A percentile compares a stretch with the other conserved stretches of the same genome.
phyloP scores from a whole-genome alignment of 2,113 vertebrate species.

The Sinocyclocheilus anophthalmus region DNA sequence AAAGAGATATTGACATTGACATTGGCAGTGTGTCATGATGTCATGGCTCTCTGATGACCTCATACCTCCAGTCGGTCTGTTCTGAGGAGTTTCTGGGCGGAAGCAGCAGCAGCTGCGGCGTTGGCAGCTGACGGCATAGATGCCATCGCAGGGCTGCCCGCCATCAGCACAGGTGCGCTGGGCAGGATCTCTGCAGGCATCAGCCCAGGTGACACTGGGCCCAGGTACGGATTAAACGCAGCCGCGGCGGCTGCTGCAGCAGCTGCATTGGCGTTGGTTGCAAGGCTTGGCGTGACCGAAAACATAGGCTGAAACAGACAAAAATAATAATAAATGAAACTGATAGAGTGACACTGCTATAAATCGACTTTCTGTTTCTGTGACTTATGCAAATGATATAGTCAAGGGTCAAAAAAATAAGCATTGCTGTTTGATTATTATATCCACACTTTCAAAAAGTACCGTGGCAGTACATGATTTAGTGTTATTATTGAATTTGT shows the following conservation, averaged over 20 bases:
- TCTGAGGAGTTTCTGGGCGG: slow-evolving; percentile 95
- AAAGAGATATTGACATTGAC: neutral
- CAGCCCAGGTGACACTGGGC: slow-evolving; percentile 93
- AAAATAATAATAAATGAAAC: slow-evolving; percentile 38
- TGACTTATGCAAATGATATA: neutral
- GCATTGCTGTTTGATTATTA: neutral
- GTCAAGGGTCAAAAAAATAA: neutral
- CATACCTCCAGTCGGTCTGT: slow-evolving; percentile 97
- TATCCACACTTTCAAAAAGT: neutral
- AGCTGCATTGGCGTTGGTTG: slow-evolving; percentile 78
- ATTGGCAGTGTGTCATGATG: neutral
- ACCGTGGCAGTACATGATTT: neutral
- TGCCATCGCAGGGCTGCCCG: slow-evolving; percentile 84
- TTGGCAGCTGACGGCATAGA: slow-evolving; percentile 85
- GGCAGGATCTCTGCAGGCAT: slow-evolving; percentile 91
- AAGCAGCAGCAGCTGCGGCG: slow-evolving; percentile 86
- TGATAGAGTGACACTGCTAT: too few relatives aligned
- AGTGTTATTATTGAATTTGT: neutral
- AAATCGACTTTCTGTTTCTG: neutral
- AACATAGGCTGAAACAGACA: slow-evolving; percentile 87
- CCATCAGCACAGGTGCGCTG: slow-evolving; percentile 87
- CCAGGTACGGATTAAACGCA: slow-evolving; percentile 97
- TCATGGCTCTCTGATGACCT: slow-evolving; percentile 16
- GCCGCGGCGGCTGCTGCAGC: slow-evolving; percentile 81
- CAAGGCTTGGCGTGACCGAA: slow-evolving; percentile 90